These are phyloP conservation scores for Agonopterix heracliana DNA, from an alignment of 2,888 invertebrate genomes.

Conservation along the genomic window DNA sequence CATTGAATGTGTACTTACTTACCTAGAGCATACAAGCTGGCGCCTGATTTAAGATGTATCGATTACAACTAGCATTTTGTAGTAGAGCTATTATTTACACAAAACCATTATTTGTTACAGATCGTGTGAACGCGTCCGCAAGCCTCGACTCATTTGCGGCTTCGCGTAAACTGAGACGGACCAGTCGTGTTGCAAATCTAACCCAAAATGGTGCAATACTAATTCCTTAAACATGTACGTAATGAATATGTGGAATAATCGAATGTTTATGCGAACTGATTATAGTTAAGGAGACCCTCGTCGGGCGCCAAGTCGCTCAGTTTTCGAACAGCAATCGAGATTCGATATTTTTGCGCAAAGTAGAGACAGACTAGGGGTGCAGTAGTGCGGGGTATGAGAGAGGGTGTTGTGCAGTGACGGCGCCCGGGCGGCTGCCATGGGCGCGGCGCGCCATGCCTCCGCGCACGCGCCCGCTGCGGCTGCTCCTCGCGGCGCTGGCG, in stretches of 20 bases:
- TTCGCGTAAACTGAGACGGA: conserved; percentile 36
- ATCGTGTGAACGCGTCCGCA: conserved; percentile 50
- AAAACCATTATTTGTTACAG: conserved; percentile 59
- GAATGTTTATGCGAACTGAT: conserved; percentile 22
- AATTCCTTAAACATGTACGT: conserved; percentile 24
- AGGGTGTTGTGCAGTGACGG: conserved; percentile 66
- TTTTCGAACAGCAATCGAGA: not conserved
- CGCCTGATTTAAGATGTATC: conserved; percentile 8
- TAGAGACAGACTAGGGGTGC: conserved; percentile 6
- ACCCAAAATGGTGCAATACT: conserved; percentile 37
- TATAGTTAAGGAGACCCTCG: conserved; percentile 9
- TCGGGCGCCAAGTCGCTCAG: conserved; percentile 7
- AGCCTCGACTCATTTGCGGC: conserved; percentile 45
- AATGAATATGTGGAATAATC: conserved; percentile 18
- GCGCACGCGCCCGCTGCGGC: conserved; percentile 72
- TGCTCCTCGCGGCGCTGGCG: conserved; percentile 74
- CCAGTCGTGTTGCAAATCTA: conserved; percentile 18
- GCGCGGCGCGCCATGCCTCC: conserved; percentile 72
- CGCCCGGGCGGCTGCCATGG: conserved; percentile 71
- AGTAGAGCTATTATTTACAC: conserved; percentile 43
- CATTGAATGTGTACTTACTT: no score
- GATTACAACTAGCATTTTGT: conserved; percentile 35
- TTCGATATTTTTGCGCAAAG: not conserved
- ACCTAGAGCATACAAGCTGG: conserved; percentile 1
- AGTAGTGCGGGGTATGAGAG: conserved; percentile 41